Base-by-base conservation (phyloP, 1,140 invertebrate species). In the Diachasmimorpha longicaudata region DNA sequence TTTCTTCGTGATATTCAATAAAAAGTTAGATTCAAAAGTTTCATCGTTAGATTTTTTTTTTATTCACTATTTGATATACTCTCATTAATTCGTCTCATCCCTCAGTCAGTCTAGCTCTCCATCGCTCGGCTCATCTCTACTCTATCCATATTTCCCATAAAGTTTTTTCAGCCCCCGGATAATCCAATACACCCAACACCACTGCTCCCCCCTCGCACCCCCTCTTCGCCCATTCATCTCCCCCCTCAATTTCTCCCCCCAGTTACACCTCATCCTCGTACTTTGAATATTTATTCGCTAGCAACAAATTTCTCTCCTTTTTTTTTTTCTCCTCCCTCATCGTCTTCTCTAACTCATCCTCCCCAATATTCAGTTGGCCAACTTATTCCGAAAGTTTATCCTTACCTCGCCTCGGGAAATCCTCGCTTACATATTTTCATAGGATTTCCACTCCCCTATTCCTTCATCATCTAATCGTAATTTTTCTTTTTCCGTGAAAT, bases 301-400 rank as follows among this genome's bases (percentile, higher is more conserved):
- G 69, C 69, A 71, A 71, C 69, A 46, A 71, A 31, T 48, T 52
- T 71, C 44, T 48, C 42, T 1, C 44, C 23, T 14, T 11, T 71
- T 31, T 48, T 48, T 25, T n/a, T 46, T 21, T 23, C 11, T 4
- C 67, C 36, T 39, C 36, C 39, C 23, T 67, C 58, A 63, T 63
- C 58, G 58, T 25, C 58, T 23, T 63, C 23, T 63, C 58, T 63
- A 63, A 23, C 69, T 71, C 39, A 16, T 19, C 42, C 69, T 2
- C 69, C 16, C 69, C 39, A 70, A 70, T 44, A 68, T 68, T 36
- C 25, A 68, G 31, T 68, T 39, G 25, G 3, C 31, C 70, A 72
- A 72, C 44, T 72, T 72, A 72, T 72, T 72, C 70, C n/a, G 19
- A 72, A 72, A 72, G 19, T 72, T 72, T 72, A 52, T 72, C 48